Percentiles rank a stretch among this genome's conserved stretches.
Evolutionary conservation across 2,888 invertebrate genomes (phyloP).

Genomic region (Leptinotarsa haldemani): DNA sequence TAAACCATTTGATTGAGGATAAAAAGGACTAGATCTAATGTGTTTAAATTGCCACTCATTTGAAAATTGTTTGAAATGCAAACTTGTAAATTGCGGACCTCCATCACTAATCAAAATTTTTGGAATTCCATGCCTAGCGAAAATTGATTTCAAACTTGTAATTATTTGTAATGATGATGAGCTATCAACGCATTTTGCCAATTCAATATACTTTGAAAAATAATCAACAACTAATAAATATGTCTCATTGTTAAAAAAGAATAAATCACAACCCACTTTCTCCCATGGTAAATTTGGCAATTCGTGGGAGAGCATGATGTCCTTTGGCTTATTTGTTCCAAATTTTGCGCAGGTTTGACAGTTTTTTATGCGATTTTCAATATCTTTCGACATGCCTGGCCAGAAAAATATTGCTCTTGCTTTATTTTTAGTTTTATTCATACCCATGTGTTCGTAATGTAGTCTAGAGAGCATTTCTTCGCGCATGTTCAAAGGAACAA

Average conservation of each 20-base stretch:
- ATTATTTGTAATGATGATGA: not conserved
- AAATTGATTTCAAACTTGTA: not conserved
- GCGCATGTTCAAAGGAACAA: not conserved
- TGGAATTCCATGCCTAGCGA: constrained; percentile 8
- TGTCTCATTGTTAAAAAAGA: constrained; percentile 5
- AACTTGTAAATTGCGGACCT: constrained; percentile 22
- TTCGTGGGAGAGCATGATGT: constrained; percentile 18
- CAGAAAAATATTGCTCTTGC: not conserved
- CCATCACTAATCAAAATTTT: constrained; percentile 27
- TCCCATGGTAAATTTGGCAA: constrained; percentile 27
- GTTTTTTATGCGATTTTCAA: constrained; percentile 20
- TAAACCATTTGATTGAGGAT: constrained; percentile 20
- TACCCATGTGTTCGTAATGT: not conserved
- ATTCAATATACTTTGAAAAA: not conserved
- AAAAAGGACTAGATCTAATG: not conserved
- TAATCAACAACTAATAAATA: constrained; percentile 24
- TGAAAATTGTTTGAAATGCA: constrained; percentile 24
- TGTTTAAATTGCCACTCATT: constrained; percentile 8
- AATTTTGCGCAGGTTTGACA: constrained; percentile 9
- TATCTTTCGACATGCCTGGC: constrained; percentile 26
- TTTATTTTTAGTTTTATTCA: not conserved
- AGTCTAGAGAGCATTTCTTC: not conserved
- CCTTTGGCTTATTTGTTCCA: constrained; percentile 16
- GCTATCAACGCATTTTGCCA: constrained; percentile 19
- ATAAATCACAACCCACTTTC: constrained; percentile 22